Conservation (phyloP, 1,140 invertebrate genomes). For the Schlechtendalia chinensis region DNA sequence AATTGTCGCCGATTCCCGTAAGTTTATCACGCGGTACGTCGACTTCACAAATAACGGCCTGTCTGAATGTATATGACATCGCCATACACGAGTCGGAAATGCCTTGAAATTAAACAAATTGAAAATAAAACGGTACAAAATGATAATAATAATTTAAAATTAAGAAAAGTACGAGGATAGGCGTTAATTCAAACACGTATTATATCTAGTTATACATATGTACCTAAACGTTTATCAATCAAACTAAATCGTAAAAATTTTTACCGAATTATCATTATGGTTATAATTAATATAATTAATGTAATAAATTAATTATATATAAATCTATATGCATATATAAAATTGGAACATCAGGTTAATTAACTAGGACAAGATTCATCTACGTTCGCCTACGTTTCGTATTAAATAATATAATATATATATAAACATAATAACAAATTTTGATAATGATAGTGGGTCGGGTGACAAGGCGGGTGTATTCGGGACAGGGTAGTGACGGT, state of each 20-base stretch:
- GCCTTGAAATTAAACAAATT: neutral
- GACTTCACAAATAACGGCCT: neutral
- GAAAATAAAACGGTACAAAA: neutral
- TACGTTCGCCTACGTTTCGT: constrained; percentile 15
- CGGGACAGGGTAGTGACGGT: too few relatives aligned
- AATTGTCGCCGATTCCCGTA: neutral
- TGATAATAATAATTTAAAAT: neutral
- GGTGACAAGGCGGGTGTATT: neutral
- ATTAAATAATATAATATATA: constrained; percentile 3
- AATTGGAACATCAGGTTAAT: constrained; percentile 35
- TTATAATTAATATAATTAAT: too few relatives aligned
- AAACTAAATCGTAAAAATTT: constrained; percentile 16
- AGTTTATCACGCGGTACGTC: neutral
- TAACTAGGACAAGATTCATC: neutral
- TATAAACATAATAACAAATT: constrained; percentile 21
- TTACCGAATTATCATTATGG: constrained; percentile 11
- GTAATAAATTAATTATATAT: too few relatives aligned
- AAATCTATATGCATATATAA: neutral
- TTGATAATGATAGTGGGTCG: too few relatives aligned
- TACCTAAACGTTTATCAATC: constrained; percentile 2
- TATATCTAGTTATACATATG: too few relatives aligned
- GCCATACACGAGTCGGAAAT: neutral
- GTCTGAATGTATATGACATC: neutral
- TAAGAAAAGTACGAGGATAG: neutral
- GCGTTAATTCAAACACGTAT: neutral